Evolutionary conservation across 2,888 invertebrate genomes (phyloP).

Genomic region (Brenthis hecate): DNA sequence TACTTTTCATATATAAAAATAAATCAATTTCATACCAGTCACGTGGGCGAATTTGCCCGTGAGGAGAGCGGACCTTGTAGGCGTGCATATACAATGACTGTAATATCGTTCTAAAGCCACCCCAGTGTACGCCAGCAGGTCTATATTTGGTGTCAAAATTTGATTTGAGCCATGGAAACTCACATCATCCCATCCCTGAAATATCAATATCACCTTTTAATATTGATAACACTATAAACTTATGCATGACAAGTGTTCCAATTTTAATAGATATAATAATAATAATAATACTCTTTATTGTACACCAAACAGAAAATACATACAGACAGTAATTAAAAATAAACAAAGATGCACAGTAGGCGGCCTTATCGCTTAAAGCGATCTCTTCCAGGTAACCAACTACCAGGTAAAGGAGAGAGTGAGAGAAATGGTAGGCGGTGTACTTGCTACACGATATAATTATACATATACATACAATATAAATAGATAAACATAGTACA

Average conservation of each 20-base stretch:
- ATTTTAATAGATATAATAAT: not conserved
- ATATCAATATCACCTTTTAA: constrained; percentile 36
- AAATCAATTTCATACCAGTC: constrained; percentile 76
- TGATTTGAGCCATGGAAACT: constrained; percentile 94
- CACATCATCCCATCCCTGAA: constrained; percentile 95
- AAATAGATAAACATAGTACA: no score
- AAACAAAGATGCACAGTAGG: no score
- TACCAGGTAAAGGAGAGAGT: no score
- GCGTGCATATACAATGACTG: constrained; percentile 91
- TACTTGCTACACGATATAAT: no score
- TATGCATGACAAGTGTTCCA: not conserved
- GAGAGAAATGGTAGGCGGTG: no score
- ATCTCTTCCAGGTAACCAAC: no score
- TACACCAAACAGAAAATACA: no score
- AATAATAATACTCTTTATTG: no score
- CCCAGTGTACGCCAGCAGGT: constrained; percentile 92
- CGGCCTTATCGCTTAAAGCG: no score
- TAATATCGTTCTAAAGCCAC: constrained; percentile 92
- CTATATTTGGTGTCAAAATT: constrained; percentile 94
- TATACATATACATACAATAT: no score
- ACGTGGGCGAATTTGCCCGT: constrained; percentile 93
- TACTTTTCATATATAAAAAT: constrained; percentile 1
- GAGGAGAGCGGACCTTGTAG: constrained; percentile 90
- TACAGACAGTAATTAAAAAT: no score
- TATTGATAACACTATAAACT: not conserved